These are phyloP conservation scores for Proterorhinus semilunaris DNA, from an alignment of 2,113 vertebrate genomes.

Conservation along the genomic window DNA sequence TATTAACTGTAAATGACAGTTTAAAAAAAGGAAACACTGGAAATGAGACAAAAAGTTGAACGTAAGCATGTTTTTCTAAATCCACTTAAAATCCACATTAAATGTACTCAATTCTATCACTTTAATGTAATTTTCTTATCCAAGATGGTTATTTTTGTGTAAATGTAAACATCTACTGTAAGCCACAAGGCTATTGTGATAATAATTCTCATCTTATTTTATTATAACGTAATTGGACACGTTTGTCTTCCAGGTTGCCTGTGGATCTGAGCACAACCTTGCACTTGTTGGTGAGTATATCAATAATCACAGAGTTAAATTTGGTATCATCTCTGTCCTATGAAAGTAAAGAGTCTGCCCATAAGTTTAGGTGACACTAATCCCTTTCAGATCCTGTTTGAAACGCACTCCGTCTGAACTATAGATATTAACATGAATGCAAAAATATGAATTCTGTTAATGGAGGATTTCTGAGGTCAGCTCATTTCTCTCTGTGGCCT, in stretches of 20 bases:
- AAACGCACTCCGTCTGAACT: not conserved
- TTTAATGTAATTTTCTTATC: too few species aligned
- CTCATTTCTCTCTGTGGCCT: slow-evolving; percentile 50
- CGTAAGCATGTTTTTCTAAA: too few species aligned
- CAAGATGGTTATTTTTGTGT: too few species aligned
- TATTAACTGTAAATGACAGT: too few species aligned
- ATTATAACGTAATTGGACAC: too few species aligned
- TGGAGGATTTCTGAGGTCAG: slow-evolving; percentile 54
- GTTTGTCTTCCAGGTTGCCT: slow-evolving; percentile 79
- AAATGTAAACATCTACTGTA: too few species aligned
- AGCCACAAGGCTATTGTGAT: too few species aligned
- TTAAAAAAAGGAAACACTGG: too few species aligned
- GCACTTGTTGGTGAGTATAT: slow-evolving; percentile 87
- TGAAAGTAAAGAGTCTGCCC: slow-evolving; percentile 31
- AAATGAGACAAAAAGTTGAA: too few species aligned
- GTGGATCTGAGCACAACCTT: slow-evolving; percentile 95
- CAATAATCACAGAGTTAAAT: not conserved
- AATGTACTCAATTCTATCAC: too few species aligned
- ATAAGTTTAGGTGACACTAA: slow-evolving; percentile 2
- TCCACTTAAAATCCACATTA: too few species aligned
- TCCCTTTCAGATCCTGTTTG: slow-evolving; percentile 11
- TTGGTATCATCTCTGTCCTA: slow-evolving; percentile 11
- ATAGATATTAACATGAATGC: slow-evolving; percentile 42
- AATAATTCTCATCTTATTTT: too few species aligned
- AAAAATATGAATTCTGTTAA: slow-evolving; percentile 50